Conservation (phyloP, 1,140 invertebrate species). For the Drosophila willistoni region DNA sequence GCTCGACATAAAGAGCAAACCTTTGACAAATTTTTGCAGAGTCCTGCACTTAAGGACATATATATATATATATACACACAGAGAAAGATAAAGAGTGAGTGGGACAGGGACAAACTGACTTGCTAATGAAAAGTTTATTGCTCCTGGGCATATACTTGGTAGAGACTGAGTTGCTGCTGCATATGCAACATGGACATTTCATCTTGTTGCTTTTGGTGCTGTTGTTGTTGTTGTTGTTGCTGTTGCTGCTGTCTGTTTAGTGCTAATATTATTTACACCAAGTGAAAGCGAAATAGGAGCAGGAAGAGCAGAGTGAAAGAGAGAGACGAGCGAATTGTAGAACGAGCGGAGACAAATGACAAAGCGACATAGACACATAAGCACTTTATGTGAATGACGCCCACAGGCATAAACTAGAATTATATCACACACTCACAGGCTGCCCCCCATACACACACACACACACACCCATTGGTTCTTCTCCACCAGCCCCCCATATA, state of each 20-base stretch:
- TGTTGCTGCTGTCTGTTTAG: conserved; percentile 54
- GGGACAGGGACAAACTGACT: conserved; percentile 62
- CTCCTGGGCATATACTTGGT: conserved; percentile 56
- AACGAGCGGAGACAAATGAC: conserved; percentile 41
- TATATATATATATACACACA: not conserved
- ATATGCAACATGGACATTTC: conserved; percentile 37
- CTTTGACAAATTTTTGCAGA: conserved; percentile 70
- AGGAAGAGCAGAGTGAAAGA: not conserved
- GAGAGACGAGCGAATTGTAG: not conserved
- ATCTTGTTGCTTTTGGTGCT: conserved; percentile 20
- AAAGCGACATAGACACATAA: conserved; percentile 65
- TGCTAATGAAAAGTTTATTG: conserved; percentile 81
- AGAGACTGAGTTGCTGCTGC: conserved; percentile 28
- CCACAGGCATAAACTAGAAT: conserved; percentile 71
- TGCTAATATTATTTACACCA: conserved; percentile 78
- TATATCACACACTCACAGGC: conserved; percentile 64
- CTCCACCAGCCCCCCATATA: not conserved
- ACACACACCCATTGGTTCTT: conserved; percentile 46
- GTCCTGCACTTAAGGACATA: conserved; percentile 47
- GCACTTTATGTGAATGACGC: conserved; percentile 78
- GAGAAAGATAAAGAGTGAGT: conserved; percentile 28
- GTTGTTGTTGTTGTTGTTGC: conserved; percentile 9
- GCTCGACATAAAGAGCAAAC: conserved; percentile 65
- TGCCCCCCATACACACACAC: not conserved
- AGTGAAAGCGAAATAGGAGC: not conserved